Conservation (phyloP, 1,140 invertebrate species). For the Diorhabda carinulata region DNA sequence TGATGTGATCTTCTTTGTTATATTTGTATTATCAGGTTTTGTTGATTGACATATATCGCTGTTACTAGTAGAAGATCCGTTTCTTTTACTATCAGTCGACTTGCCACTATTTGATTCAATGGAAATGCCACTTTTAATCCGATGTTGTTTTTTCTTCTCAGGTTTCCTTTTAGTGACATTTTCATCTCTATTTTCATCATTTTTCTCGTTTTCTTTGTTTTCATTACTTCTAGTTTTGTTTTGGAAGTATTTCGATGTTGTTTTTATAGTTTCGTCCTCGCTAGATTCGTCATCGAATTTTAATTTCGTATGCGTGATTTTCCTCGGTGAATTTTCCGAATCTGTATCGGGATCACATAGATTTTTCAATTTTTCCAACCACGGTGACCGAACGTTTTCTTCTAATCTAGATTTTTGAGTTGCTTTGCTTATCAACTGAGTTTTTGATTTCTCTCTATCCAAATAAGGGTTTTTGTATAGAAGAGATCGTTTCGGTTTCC, state of each 20-base stretch:
- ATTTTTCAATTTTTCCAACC: constrained; percentile 27
- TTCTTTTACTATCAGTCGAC: constrained; percentile 3
- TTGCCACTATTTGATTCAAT: constrained; percentile 8
- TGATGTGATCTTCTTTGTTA: constrained; percentile 5
- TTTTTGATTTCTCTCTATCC: constrained; percentile 23
- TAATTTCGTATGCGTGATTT: constrained; percentile 22
- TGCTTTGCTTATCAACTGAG: constrained; percentile 28
- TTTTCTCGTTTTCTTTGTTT: constrained; percentile 12
- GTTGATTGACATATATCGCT: neutral
- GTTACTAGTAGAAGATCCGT: neutral
- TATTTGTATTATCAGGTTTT: neutral
- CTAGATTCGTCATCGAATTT: constrained; percentile 25
- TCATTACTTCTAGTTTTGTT: neutral
- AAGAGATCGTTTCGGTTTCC: constrained; percentile 21
- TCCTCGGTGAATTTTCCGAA: constrained; percentile 12
- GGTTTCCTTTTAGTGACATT: constrained; percentile 11
- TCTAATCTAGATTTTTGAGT: constrained; percentile 28
- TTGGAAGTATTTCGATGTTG: constrained; percentile 15
- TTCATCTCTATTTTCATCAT: constrained; percentile 14
- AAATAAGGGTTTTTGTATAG: constrained; percentile 32
- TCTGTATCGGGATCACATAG: constrained; percentile 36
- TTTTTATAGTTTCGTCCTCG: neutral
- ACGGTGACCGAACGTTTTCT: constrained; percentile 27
- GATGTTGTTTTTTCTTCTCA: neutral
- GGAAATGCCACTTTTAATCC: neutral